These are phyloP conservation scores for Eumeta japonica DNA, from an alignment of 1,140 invertebrate genomes.

Conservation along the genomic window DNA sequence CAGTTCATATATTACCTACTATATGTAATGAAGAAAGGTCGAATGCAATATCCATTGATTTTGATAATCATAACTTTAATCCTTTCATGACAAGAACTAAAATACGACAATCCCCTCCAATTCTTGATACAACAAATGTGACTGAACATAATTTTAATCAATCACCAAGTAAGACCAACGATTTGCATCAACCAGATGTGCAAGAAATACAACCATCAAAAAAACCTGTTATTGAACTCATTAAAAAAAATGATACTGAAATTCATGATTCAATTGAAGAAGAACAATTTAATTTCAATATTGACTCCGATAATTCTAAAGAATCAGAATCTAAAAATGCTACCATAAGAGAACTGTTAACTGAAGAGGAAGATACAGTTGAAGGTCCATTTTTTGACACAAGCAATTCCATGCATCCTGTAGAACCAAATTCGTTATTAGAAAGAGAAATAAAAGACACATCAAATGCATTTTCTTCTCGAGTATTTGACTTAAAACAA, in stretches of 20 bases:
- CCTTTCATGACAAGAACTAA: slow-evolving; percentile 33
- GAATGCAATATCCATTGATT: no score
- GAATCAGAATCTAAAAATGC: slow-evolving; percentile 22
- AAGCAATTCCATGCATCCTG: no score
- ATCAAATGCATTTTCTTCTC: no score
- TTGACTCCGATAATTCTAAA: slow-evolving; percentile 23
- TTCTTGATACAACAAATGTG: no score
- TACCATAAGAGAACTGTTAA: slow-evolving; percentile 28
- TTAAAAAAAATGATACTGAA: neutral
- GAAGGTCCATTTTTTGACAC: slow-evolving; percentile 47
- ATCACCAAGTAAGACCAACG: no score
- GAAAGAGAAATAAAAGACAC: neutral
- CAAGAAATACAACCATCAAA: no score
- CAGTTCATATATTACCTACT: no score
- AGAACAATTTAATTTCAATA: no score
- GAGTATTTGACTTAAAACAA: no score
- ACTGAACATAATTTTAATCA: no score
- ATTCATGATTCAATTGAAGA: neutral
- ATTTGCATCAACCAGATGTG: no score
- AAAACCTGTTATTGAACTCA: neutral
- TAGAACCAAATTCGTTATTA: neutral
- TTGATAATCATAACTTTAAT: slow-evolving; percentile 33
- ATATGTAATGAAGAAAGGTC: no score
- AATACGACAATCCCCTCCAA: slow-evolving; percentile 21
- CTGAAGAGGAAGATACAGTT: slow-evolving; percentile 50